Base-by-base conservation (phyloP, 2,888 invertebrate genomes). In the Rambutsinella grinnellia region DNA sequence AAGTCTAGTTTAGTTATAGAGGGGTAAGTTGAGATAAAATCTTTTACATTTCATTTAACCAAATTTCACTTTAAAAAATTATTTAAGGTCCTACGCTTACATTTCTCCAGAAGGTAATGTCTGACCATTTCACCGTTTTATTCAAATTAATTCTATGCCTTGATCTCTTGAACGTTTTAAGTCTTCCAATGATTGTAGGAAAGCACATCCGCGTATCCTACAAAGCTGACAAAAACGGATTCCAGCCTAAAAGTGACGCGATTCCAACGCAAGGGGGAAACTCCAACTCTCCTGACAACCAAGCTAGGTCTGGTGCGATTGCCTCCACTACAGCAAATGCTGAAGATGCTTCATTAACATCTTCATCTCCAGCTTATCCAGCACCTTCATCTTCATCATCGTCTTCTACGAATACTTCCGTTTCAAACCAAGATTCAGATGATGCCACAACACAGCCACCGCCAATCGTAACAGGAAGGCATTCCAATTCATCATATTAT, bases 141-240 rank as follows among this genome's bases (percentile, higher is more conserved):
- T n/a, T n/a, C n/a, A n/a, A n/a, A n/a, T n/a, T n/a, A n/a, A n/a
- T n/a, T n/a, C n/a, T n/a, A n/a, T n/a, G n/a, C n/a, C n/a, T n/a
- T n/a, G n/a, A n/a, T n/a, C n/a, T n/a, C n/a, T n/a, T n/a, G n/a
- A n/a, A n/a, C n/a, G n/a, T n/a, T n/a, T n/a, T n/a, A n/a, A n/a
- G n/a, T n/a, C n/a, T n/a, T n/a, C n/a, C n/a, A n/a, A n/a, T n/a
- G n/a, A n/a, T n/a, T n/a, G n/a, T 47, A 76, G 75, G 75, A 2
- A 76, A 72, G 23, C 72, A 74, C 23, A 65, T 80, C 26, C 63
- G 53, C 49, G 63, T 79, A n/a, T 76, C 62, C 1, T 80, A 80
- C 62, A 58, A 78, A 2, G 80, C 80, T 8, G 76, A 80, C 58
- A 76, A 78, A 26, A 71, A 71, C 21, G 79, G 79, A 17, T 79